Evolutionary conservation across 2,113 vertebrate species (phyloP).

Genomic region (Bagarius yarrelli): DNA sequence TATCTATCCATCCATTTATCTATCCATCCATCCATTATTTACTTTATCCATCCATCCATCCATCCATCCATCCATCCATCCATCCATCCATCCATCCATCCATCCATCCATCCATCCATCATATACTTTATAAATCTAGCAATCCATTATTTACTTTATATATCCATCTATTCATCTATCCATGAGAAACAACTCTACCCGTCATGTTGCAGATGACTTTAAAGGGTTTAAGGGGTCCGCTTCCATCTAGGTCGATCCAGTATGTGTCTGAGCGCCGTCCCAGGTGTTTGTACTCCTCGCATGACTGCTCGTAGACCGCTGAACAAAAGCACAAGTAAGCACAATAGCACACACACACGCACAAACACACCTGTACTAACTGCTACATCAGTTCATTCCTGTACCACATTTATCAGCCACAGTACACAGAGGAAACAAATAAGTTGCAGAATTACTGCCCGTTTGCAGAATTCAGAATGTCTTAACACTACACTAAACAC

Average conservation of each 20-base stretch:
- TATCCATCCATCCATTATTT: too few relatives aligned
- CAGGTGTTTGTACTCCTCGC: slow-evolving; percentile 92
- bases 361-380: neutral
- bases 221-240: slow-evolving; percentile 83
- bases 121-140: too few relatives aligned
- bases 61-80: too few relatives aligned
- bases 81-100: too few relatives aligned
- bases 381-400: slow-evolving; percentile 22
- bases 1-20: too few relatives aligned
- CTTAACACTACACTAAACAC: neutral
- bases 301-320: slow-evolving; percentile 93
- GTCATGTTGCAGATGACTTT: slow-evolving; percentile 92
- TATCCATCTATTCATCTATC: too few relatives aligned
- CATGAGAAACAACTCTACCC: slow-evolving; percentile 71
- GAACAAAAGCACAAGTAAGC: slow-evolving; percentile 51
- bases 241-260: slow-evolving; percentile 96
- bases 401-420: slow-evolving; percentile 15
- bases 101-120: too few relatives aligned
- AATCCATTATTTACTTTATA: too few relatives aligned
- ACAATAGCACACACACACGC: neutral
- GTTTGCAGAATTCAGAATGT: neutral
- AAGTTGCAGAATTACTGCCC: neutral
- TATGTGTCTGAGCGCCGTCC: slow-evolving; percentile 86
- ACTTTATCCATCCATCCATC: too few relatives aligned
- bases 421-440: neutral